These are phyloP conservation scores for Zaprionus africanus DNA, from an alignment of 1,140 invertebrate species.

Conservation along the genomic window DNA sequence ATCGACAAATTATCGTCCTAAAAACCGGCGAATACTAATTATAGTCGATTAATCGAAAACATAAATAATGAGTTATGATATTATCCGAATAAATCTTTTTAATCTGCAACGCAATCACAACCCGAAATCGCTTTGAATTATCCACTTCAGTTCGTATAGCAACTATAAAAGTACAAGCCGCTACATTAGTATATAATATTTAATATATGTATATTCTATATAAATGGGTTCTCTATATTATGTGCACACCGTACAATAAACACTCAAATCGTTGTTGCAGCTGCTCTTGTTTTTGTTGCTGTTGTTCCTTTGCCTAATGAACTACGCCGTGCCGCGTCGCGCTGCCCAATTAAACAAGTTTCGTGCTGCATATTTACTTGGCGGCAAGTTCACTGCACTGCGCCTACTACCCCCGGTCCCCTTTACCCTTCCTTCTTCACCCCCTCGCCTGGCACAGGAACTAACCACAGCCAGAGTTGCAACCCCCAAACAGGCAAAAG, in stretches of 20 bases:
- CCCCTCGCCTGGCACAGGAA: conserved; percentile 9
- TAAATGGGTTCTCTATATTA: conserved; percentile 11
- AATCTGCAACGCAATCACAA: conserved; percentile 7
- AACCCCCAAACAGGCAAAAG: conserved; percentile 46
- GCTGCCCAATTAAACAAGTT: conserved; percentile 59
- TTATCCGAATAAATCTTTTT: neutral
- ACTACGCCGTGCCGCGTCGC: neutral
- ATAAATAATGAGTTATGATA: neutral
- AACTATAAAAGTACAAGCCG: conserved; percentile 25
- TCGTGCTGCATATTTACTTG: conserved; percentile 64
- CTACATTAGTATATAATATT: conserved; percentile 2
- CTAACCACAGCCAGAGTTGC: conserved; percentile 20
- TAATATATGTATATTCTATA: neutral
- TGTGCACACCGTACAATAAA: conserved; percentile 21
- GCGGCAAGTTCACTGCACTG: conserved; percentile 70
- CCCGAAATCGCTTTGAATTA: conserved; percentile 14
- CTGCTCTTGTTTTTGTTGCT: conserved; percentile 5
- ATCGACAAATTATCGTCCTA: neutral
- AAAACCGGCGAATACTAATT: neutral
- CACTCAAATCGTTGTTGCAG: conserved; percentile 26
- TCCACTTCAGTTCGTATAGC: neutral
- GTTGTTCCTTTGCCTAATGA: conserved; percentile 33
- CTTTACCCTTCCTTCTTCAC: too few relatives aligned
- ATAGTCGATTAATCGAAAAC: neutral
- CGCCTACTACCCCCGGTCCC: neutral